phyloP scores from a whole-genome alignment of 1,140 invertebrate species.

The Drosophila melanogaster region Release_6_plus_ISO1_MT NT_033777.3:22274001-22274500 shows the following conservation, averaged over 20 bases:
- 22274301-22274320: slow-evolving; percentile 63
- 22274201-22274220: slow-evolving; percentile 52
- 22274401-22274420: slow-evolving; percentile 52
- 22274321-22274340: slow-evolving; percentile 81
- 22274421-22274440: slow-evolving; percentile 52
- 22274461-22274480: not conserved
- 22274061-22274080: too few species aligned
- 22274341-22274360: slow-evolving; percentile 70
- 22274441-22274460: slow-evolving; percentile 66
- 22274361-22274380: slow-evolving; percentile 74
- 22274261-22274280: slow-evolving; percentile 63
- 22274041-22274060: too few species aligned
- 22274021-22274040: too few species aligned
- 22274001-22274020: not conserved
- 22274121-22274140: not conserved
- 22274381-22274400: slow-evolving; percentile 77
- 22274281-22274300: slow-evolving; percentile 31
- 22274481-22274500: slow-evolving; percentile 22
- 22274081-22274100: too few species aligned
- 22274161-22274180: slow-evolving; percentile 23
- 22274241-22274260: slow-evolving; percentile 30
- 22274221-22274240: slow-evolving; percentile 74
- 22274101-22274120: not conserved
- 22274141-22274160: slow-evolving; percentile 1
- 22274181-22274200: slow-evolving; percentile 74